Evolutionary conservation across 1,140 invertebrate species (phyloP), one percentile per base, ranked within the genome.

Genomic region (Macrocentrus cingulum): DNA sequence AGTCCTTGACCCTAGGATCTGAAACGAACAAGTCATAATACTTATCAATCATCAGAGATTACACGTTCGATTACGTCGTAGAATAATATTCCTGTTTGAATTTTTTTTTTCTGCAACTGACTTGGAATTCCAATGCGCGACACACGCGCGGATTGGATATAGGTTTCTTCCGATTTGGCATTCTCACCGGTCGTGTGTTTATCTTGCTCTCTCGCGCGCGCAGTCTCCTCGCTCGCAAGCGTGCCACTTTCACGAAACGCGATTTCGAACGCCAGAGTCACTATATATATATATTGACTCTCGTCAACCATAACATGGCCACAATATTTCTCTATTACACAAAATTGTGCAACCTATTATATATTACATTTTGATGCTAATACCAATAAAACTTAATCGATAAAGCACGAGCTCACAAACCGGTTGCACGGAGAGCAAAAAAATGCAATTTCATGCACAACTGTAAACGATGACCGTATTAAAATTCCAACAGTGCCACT

Each of bases 1-100:
- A 97, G 66, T 88, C 86, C 56, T 87, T 89, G 23, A 97, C 92
- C 60, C 95, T 84, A 18, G 91, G 89, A 87, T 97, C 94, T 94
- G 81, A 2, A 79, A 84, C 66, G 61, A 70, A 68, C 69, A 37
- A 9, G 50, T 48, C 64, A 71, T 64, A 50, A 49, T 16, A 39
- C 1, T 4, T 52, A 52, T 46, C 39, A 55, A 50, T 63, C 57
- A 59, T 48, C 1, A 25, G 5, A 4, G 20, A 19, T 48, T 48
- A n/a, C 8, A 23, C 22, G n/a, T n/a, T n/a, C n/a, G n/a, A n/a
- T n/a, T n/a, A n/a, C n/a, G n/a, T n/a, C n/a, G n/a, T n/a, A n/a
- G n/a, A n/a, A n/a, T n/a, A n/a, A n/a, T n/a, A n/a, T n/a, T n/a
- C n/a, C n/a, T n/a, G n/a, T n/a, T n/a, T n/a, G n/a, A n/a, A n/a